A percentile compares a stretch with the other conserved stretches of the same genome.
Conservation (phyloP, 2,888 invertebrate genomes). For the Hirtodrosophila duncani region DNA sequence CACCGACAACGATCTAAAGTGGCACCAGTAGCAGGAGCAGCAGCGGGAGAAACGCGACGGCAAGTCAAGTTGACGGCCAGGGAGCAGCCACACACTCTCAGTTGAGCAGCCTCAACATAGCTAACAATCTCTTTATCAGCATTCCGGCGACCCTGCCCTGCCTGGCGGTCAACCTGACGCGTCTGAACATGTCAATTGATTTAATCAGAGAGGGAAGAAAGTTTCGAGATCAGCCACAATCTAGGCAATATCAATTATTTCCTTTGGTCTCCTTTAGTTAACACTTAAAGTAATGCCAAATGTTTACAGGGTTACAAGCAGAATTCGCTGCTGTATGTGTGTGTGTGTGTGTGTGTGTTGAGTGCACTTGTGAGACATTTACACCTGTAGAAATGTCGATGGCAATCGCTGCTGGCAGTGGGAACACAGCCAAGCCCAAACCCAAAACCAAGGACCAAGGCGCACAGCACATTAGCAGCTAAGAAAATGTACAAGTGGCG, state of each 20-base stretch:
- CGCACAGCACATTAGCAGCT: conserved; percentile 50
- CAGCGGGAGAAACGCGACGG: too few relatives aligned
- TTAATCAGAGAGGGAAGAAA: too few relatives aligned
- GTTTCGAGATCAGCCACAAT: too few relatives aligned
- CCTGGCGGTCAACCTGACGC: conserved; percentile 89
- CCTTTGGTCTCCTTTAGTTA: too few relatives aligned
- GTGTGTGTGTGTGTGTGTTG: not conserved
- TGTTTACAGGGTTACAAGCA: too few relatives aligned
- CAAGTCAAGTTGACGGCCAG: conserved; percentile 77
- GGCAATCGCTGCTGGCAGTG: too few relatives aligned
- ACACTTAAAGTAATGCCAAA: too few relatives aligned
- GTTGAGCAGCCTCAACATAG: conserved; percentile 88
- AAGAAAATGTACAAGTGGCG: conserved; percentile 48
- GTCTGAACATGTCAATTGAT: conserved; percentile 95
- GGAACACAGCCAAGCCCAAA: not conserved
- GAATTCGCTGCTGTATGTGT: too few relatives aligned
- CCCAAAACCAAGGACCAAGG: not conserved
- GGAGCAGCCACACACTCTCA: conserved; percentile 80
- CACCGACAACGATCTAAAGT: conserved; percentile 82
- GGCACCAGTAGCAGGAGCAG: conserved; percentile 75
- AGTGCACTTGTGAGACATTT: conserved; percentile 45
- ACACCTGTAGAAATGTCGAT: conserved; percentile 59
- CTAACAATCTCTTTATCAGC: conserved; percentile 92
- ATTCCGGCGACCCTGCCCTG: conserved; percentile 94
- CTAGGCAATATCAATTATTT: too few relatives aligned